phyloP scores from a whole-genome alignment of 2,888 invertebrate species.

The Chironomus riparius region DNA sequence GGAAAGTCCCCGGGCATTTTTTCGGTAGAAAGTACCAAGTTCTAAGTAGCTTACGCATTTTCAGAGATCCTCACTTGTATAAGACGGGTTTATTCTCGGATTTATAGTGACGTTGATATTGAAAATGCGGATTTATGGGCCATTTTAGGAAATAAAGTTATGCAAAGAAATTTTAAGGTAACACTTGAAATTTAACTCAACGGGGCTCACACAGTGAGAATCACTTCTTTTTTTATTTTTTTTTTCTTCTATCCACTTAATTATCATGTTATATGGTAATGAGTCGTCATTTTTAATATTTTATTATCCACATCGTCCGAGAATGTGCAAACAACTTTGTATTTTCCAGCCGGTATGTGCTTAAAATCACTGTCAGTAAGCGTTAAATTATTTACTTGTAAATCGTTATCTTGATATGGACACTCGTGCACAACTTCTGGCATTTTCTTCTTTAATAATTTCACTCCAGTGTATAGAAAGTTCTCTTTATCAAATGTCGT shows the following conservation, averaged over 20 bases:
- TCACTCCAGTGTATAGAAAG: slow-evolving; percentile 9
- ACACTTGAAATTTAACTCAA: slow-evolving; percentile 18
- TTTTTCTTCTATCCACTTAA: slow-evolving; percentile 8
- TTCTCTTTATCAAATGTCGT: background rate
- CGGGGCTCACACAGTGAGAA: slow-evolving; percentile 26
- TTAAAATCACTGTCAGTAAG: background rate
- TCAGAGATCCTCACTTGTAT: slow-evolving; percentile 11
- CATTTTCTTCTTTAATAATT: background rate
- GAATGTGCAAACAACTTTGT: slow-evolving; percentile 21
- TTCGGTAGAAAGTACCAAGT: slow-evolving; percentile 25
- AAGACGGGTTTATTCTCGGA: slow-evolving; percentile 9
- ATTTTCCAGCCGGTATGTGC: slow-evolving; percentile 11
- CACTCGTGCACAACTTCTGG: slow-evolving; percentile 17
- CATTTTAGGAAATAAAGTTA: slow-evolving; percentile 21
- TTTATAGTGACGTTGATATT: slow-evolving; percentile 18
- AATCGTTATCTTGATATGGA: background rate
- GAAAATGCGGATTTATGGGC: slow-evolving; percentile 5
- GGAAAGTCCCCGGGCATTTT: slow-evolving; percentile 26
- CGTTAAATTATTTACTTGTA: slow-evolving; percentile 13
- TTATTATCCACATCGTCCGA: slow-evolving; percentile 13
- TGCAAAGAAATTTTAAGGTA: slow-evolving; percentile 12
- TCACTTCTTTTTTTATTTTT: slow-evolving; percentile 16
- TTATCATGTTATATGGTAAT: background rate
- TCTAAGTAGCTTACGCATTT: slow-evolving; percentile 6
- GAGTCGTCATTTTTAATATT: slow-evolving; percentile 22